Evolutionary conservation across 2,797 vertebrate species (phyloP), one percentile per base, ranked within the genome.

Genomic region (Ispidina lecontei): DNA sequence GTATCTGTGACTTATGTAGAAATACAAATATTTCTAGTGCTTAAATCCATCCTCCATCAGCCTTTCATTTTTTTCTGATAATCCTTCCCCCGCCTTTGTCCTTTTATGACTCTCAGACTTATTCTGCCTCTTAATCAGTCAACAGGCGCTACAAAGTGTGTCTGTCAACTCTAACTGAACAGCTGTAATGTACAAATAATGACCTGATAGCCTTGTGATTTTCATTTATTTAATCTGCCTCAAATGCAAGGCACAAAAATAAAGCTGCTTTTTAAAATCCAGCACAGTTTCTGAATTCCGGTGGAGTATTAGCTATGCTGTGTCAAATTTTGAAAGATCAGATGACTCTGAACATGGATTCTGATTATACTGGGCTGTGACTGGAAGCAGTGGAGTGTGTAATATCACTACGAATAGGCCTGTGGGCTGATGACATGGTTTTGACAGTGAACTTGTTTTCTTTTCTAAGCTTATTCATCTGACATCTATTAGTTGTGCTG

Each of bases 131-230:
- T 96, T 96, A 96, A 96, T 97, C 95, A 93, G 94, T 95, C 87
- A 94, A 92, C 94, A 26, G 95, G 83, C 93, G 94, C 44, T 84
- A 91, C 73, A 96, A 96, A 97, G 96, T 97, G 88, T 94, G 96
- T 97, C 96, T 98, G 98, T 98, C 98, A 97, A 83, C 95, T 97
- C 97, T 88, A 86, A 31, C 94, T 89, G 97, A 98, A 98, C 98
- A 99, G 98, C 98, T 99, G 98, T 97, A 97, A 93, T 91, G 95
- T 96, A 95, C 98, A 98, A 98, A 98, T 98, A 97, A 97, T 96
- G 97, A 96, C 97, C 96, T 91, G 72, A 59, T 94, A 97, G 96
- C 96, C 93, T 91, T 28, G 74, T 77, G 93, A 96, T 97, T 97
- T 94, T 84, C 17, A 97, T 98, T 73, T 96, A 94, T 97, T 97